phyloP scores from a whole-genome alignment of 2,888 invertebrate genomes.

The Cerceris rybyensis region DNA sequence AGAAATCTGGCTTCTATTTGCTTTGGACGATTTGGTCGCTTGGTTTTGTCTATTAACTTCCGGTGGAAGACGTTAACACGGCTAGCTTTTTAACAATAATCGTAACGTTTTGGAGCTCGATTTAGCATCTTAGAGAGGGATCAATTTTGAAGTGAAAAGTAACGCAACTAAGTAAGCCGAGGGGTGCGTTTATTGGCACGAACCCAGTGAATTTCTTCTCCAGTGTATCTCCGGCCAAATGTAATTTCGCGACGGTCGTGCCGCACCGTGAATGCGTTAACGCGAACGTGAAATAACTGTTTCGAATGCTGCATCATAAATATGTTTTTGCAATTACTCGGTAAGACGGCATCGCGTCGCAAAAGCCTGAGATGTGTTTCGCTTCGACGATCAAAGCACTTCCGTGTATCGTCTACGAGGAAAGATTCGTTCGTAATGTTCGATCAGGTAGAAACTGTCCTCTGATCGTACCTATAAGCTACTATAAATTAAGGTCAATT shows the following conservation, averaged over 20 bases:
- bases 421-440: constrained; percentile 38
- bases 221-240: constrained; percentile 29
- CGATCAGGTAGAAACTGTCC: constrained; percentile 55
- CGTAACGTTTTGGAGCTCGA: no score
- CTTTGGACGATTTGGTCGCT: no score
- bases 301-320: constrained; percentile 15
- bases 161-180: constrained; percentile 19
- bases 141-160: constrained; percentile 25
- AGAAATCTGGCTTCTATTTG: no score
- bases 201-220: constrained; percentile 39
- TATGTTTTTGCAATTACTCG: background rate
- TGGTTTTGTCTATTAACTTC: no score
- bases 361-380: constrained; percentile 45
- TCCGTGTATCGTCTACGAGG: constrained; percentile 34
- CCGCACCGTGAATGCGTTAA: constrained; percentile 7
- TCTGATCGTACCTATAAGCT: constrained; percentile 57
- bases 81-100: no score
- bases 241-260: background rate
- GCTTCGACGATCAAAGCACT: constrained; percentile 57
- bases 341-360: constrained; percentile 11
- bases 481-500: constrained; percentile 58
- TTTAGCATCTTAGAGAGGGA: background rate
- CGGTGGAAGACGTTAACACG: no score
- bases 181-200: constrained; percentile 50
- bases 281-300: constrained; percentile 6